A percentile compares a stretch with the other conserved stretches of the same genome.
Evolutionary conservation across 2,888 invertebrate species (phyloP).

Genomic region (Fragum whitleyi): DNA sequence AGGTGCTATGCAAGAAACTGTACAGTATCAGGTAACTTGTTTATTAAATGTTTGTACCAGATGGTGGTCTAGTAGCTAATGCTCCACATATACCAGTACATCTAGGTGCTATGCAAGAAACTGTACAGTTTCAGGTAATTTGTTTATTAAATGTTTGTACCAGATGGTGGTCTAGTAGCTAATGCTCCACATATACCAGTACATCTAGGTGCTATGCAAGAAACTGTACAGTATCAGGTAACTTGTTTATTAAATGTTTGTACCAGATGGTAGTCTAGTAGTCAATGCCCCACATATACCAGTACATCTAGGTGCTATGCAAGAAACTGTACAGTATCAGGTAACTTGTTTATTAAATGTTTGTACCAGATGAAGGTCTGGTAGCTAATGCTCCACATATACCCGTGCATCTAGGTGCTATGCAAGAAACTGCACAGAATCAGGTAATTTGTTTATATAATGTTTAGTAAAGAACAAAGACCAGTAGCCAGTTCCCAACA

Average conservation of each 20-base stretch:
- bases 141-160: slow-evolving; percentile 90
- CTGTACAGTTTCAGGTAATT: slow-evolving; percentile 93
- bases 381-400: slow-evolving; percentile 99
- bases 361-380: slow-evolving; percentile 91
- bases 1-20: slow-evolving; percentile 90
- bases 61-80: slow-evolving; percentile 98
- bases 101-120: slow-evolving; percentile 88
- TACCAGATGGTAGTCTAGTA: slow-evolving; percentile 94
- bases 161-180: slow-evolving; percentile 97
- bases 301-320: slow-evolving; percentile 87
- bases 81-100: slow-evolving; percentile 98
- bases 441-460: slow-evolving; percentile 87
- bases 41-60: slow-evolving; percentile 93
- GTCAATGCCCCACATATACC: slow-evolving; percentile 99
- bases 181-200: slow-evolving; percentile 99
- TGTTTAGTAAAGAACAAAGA: slow-evolving; percentile 90
- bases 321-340: slow-evolving; percentile 95
- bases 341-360: slow-evolving; percentile 83
- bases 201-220: slow-evolving; percentile 87
- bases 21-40: slow-evolving; percentile 91
- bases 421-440: slow-evolving; percentile 94
- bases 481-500: slow-evolving; percentile 93
- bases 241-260: background rate
- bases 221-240: slow-evolving; percentile 95
- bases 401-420: slow-evolving; percentile 89